These are phyloP conservation scores for Pipistrellus pygmaeus DNA, from an alignment of 2,797 vertebrate genomes.

Conservation along the genomic window DNA sequence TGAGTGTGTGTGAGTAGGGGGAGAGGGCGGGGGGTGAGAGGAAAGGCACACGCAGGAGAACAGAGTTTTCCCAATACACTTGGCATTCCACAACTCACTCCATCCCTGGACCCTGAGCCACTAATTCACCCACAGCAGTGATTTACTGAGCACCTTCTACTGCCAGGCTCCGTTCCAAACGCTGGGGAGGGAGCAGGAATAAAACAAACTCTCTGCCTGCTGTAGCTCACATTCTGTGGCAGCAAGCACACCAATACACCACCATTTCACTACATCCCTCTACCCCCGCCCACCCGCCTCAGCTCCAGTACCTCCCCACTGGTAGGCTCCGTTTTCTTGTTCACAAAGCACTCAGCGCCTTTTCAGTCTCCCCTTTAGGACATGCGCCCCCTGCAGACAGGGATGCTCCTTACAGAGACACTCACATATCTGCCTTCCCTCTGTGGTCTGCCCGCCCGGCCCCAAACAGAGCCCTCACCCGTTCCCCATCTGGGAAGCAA, in stretches of 20 bases:
- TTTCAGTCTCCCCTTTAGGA: neutral
- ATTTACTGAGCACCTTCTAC: neutral
- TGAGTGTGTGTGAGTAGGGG: neutral
- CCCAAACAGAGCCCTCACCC: neutral
- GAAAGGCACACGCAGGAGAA: neutral
- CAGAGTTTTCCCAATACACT: neutral
- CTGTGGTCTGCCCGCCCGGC: neutral
- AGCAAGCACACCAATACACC: neutral
- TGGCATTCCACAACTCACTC: neutral
- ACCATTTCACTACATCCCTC: neutral
- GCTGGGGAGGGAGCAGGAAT: neutral
- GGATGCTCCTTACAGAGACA: too few relatives aligned
- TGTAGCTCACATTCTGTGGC: neutral
- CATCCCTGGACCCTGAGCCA: neutral
- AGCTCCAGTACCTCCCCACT: neutral
- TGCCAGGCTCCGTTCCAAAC: neutral
- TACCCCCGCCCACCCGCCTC: neutral
- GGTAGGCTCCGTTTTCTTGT: neutral
- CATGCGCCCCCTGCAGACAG: neutral
- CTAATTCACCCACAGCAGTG: neutral
- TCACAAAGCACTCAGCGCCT: neutral
- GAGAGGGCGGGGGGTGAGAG: accelerated
- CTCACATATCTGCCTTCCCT: neutral
- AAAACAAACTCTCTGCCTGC: neutral
- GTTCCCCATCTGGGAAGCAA: neutral